Percentiles rank a stretch among this genome's conserved stretches.
Evolutionary conservation across 2,113 vertebrate species (phyloP).

Genomic region (Amia ocellicauda): DNA sequence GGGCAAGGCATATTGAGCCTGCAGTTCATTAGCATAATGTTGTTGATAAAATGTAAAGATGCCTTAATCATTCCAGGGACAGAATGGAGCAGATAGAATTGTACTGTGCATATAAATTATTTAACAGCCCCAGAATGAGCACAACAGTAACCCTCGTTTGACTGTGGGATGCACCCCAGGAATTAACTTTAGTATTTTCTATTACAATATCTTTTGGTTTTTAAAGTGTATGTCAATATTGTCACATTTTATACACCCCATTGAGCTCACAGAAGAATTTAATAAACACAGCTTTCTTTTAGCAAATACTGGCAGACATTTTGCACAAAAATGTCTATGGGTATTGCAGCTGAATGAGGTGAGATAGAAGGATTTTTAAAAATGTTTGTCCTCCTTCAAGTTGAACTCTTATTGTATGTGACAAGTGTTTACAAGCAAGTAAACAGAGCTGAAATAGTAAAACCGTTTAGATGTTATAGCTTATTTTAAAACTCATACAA

Average conservation of each 20-base stretch:
- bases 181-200: conserved; percentile 1
- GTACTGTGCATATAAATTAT: conserved; percentile 10
- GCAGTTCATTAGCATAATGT: conserved; percentile 19
- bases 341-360: background rate
- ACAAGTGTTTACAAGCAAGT: no score
- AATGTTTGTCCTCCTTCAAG: no score
- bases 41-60: conserved; percentile 25
- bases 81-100: conserved; percentile 15
- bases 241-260: background rate
- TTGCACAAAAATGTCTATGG: background rate
- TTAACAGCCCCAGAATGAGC: background rate
- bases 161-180: background rate
- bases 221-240: conserved; percentile 1
- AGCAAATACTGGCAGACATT: background rate
- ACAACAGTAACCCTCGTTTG: conserved; percentile 20
- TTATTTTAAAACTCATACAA: no score
- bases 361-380: background rate
- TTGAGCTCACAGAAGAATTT: background rate
- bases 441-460: no score
- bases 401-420: no score
- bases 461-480: no score
- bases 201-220: background rate
- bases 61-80: conserved; percentile 9
- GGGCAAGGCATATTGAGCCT: background rate
- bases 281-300: background rate